Conservation (phyloP, 2,797 vertebrate genomes). For the Ibycter americanus region DNA sequence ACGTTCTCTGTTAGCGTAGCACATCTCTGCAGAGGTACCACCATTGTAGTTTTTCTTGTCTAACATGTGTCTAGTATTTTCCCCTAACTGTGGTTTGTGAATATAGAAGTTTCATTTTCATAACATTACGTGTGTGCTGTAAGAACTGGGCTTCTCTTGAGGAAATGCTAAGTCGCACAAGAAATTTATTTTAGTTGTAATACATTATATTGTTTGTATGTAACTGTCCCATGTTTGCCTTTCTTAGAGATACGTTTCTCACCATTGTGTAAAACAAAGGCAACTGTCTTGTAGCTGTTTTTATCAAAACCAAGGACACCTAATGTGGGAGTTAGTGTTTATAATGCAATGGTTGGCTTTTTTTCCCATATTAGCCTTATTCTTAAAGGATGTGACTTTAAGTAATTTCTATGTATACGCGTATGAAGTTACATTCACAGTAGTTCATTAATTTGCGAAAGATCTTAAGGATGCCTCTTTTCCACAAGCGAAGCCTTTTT, state of each 20-base stretch:
- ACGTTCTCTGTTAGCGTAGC: neutral
- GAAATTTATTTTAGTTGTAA: accelerated
- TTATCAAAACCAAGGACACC: neutral
- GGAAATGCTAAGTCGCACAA: conserved; percentile 51
- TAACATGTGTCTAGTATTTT: conserved; percentile 68
- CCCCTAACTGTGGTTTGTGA: conserved; percentile 68
- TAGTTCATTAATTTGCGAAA: neutral
- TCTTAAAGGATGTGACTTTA: neutral
- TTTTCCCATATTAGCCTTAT: neutral
- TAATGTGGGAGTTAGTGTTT: neutral
- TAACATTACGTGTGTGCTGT: conserved; percentile 57
- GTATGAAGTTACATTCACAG: neutral
- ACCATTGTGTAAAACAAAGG: neutral
- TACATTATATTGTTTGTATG: accelerated
- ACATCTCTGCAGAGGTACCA: neutral
- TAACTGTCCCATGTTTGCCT: neutral
- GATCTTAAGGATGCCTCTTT: neutral
- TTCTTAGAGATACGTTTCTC: neutral
- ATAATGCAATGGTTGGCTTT: neutral
- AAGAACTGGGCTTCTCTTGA: conserved; percentile 78
- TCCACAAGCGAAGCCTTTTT: conserved; percentile 78
- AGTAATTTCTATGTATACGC: neutral
- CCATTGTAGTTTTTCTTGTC: conserved; percentile 65
- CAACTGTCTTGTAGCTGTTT: neutral
- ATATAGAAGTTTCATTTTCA: conserved; percentile 53